Base-by-base conservation (phyloP, 2,888 invertebrate genomes). In the Sphaeridia pumilis region DNA sequence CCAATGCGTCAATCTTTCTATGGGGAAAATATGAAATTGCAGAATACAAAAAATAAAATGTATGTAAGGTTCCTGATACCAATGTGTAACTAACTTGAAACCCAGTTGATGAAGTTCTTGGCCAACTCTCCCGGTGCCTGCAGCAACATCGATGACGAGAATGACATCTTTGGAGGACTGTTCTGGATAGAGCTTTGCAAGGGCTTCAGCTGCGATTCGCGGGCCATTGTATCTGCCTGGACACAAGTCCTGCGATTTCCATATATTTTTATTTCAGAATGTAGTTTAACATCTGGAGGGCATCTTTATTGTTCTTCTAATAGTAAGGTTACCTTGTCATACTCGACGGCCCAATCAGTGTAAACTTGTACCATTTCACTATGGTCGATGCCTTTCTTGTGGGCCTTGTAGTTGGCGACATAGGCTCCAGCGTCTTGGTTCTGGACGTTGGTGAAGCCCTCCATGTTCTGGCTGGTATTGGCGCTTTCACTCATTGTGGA, bases 91-190 rank as follows among this genome's bases (percentile, higher is more conserved):
- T 49, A 55, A 64, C 59, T 44, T 56, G 54, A 65, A 65, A 10
- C 65, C 65, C 20, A 52, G 14, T 41, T 58, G 57, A n/a, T 43
- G 17, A 22, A 66, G 48, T 49, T 66, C 64, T 48, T 64, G 63
- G 4, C 69, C 71, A 26, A 70, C 67, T 49, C 67, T 59, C 5
- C 71, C 71, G 3, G 71, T 70, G 20, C 71, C 71, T 31, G 70
- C 69, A 2, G 70, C 71, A 3, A 71, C 67, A 58, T 71, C 71
- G 4, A 71, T 55, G 27, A 71, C 59, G 42, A 65, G 60, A 3
- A 69, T 56, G 12, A 59, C 52, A 4, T 34, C 41, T 7, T 51
- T 24, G 5, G n/a, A 14, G 12, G 54, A 42, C 4, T 65, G 52
- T 2, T 60, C 56, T 41, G 64, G 64, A 49, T 64, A 64, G 45